These are phyloP conservation scores for Synergus gifuensis DNA, from an alignment of 2,888 invertebrate genomes.

Conservation along the genomic window DNA sequence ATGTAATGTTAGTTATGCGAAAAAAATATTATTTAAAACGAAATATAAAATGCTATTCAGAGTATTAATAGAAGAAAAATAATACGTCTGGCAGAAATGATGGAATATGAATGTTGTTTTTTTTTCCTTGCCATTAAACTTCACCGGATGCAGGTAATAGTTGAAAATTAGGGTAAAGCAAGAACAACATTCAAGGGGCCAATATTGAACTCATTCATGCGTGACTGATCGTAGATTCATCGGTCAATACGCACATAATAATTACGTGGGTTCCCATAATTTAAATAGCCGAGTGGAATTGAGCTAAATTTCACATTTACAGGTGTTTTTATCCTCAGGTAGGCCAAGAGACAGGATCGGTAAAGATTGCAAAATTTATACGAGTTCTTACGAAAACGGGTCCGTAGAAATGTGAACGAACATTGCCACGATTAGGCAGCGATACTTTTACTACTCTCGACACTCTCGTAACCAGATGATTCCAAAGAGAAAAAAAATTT, in stretches of 20 bases:
- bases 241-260: conserved; percentile 22
- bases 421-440: not conserved
- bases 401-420: conserved; percentile 1
- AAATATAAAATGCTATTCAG: not conserved
- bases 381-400: conserved; percentile 32
- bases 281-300: not conserved
- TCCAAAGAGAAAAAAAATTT: not conserved
- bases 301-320: conserved; percentile 31
- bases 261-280: conserved; percentile 16
- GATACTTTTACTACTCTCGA: conserved; percentile 4
- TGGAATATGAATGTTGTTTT: conserved; percentile 18
- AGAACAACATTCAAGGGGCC: conserved; percentile 4
- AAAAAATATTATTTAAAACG: not conserved
- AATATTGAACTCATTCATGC: not conserved
- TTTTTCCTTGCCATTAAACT: conserved; percentile 34
- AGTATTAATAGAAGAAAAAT: conserved; percentile 28
- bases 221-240: not conserved
- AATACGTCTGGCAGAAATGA: conserved; percentile 8
- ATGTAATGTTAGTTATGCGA: not conserved
- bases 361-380: conserved; percentile 25
- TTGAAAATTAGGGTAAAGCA: conserved; percentile 35
- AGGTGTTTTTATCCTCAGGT: conserved; percentile 19
- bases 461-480: not conserved
- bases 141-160: conserved; percentile 31
- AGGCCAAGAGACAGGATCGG: conserved; percentile 27